Conservation (phyloP, 2,888 invertebrate genomes). For the Craniophora ligustri region DNA sequence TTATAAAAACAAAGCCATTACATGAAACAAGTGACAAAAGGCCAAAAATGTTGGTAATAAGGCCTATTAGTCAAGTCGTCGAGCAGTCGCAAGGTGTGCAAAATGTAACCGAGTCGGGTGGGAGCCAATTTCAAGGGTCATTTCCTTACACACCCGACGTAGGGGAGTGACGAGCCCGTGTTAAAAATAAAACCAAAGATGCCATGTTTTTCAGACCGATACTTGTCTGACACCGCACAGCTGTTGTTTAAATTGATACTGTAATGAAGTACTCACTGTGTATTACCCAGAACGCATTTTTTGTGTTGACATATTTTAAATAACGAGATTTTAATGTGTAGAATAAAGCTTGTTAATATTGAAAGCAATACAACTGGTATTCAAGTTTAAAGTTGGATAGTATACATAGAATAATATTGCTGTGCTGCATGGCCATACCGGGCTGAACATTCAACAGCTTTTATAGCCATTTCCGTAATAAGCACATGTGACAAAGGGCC, state of each 20-base stretch:
- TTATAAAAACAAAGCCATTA: conserved; percentile 63
- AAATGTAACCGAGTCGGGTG: conserved; percentile 74
- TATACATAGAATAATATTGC: conserved; percentile 7
- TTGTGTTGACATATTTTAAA: conserved; percentile 22
- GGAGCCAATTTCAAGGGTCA: conserved; percentile 85
- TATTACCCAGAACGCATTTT: conserved; percentile 23
- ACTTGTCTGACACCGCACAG: conserved; percentile 61
- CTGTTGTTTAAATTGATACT: conserved; percentile 66
- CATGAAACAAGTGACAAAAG: conserved; percentile 74
- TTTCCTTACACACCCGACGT: conserved; percentile 78
- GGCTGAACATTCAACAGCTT: conserved; percentile 28
- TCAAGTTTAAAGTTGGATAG: conserved; percentile 18
- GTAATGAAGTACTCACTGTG: conserved; percentile 44
- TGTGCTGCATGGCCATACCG: neutral
- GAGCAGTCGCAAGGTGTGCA: conserved; percentile 78
- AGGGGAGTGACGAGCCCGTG: conserved; percentile 59
- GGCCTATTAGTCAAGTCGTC: conserved; percentile 78
- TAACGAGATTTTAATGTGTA: conserved; percentile 41
- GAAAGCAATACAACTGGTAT: conserved; percentile 1
- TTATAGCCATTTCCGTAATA: conserved; percentile 51
- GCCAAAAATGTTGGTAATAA: conserved; percentile 75
- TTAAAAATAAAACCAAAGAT: conserved; percentile 73
- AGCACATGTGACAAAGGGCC: conserved; percentile 58
- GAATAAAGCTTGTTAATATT: conserved; percentile 22
- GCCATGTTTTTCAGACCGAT: conserved; percentile 51